These are phyloP conservation scores for Aphelenchoides besseyi DNA, from an alignment of 1,140 invertebrate species.

Conservation along the genomic window DNA sequence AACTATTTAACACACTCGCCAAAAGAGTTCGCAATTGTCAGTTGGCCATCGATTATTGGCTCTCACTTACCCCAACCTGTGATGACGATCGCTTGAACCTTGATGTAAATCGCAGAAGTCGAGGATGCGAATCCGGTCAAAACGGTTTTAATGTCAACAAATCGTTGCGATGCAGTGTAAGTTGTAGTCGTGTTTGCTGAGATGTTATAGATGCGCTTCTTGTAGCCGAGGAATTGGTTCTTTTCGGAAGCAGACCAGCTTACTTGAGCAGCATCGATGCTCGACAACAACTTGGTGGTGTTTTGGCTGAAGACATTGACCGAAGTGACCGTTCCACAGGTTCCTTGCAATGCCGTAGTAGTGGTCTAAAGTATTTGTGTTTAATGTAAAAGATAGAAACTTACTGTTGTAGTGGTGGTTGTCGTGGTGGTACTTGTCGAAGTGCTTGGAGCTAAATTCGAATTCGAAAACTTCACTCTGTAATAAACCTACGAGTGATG, in stretches of 20 bases:
- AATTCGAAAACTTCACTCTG: too few relatives aligned
- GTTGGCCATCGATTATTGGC: too few relatives aligned
- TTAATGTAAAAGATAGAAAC: neutral
- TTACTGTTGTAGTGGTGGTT: neutral
- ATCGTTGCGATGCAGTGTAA: neutral
- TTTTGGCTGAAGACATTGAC: neutral
- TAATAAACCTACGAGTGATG: too few relatives aligned
- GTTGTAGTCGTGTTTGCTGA: neutral
- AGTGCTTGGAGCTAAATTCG: too few relatives aligned
- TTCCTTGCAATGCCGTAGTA: neutral
- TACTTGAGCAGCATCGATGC: neutral
- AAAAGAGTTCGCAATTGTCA: too few relatives aligned
- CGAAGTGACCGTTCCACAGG: neutral
- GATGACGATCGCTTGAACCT: neutral
- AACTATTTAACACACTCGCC: too few relatives aligned
- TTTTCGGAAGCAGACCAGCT: neutral
- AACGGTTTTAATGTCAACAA: neutral
- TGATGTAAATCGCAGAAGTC: neutral
- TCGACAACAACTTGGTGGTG: neutral
- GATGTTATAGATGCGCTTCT: constrained; percentile 3
- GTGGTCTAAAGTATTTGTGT: neutral
- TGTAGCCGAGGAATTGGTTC: neutral
- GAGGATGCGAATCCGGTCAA: neutral
- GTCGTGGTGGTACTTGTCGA: neutral
- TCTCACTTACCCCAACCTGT: neutral